Evolutionary conservation across 1,140 invertebrate species (phyloP).

Genomic region (Calliopsis andreniformis): DNA sequence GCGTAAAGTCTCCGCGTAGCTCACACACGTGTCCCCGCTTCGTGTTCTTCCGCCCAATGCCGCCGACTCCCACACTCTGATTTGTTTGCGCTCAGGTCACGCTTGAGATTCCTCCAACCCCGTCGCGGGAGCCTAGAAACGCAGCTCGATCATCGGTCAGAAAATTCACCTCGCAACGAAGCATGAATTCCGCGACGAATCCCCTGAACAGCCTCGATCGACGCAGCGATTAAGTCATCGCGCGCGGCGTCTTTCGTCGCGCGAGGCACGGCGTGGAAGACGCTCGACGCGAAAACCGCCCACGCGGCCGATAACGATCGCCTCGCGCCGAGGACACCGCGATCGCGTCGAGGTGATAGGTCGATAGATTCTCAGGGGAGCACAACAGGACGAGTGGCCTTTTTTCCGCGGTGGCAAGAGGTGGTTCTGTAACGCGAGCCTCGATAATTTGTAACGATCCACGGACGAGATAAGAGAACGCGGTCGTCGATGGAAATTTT

Average conservation of each 20-base stretch:
- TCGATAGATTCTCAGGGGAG: conserved; percentile 46
- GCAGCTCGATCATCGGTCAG: no score
- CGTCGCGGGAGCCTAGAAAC: background rate
- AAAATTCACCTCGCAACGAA: background rate
- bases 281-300: conserved; percentile 27
- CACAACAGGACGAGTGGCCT: background rate
- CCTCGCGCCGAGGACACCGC: conserved; percentile 34
- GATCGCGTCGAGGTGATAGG: conserved; percentile 34
- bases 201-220: background rate
- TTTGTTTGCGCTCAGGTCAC: conserved; percentile 32
- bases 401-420: conserved; percentile 13
- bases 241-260: background rate
- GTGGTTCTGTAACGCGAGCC: background rate
- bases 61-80: conserved; percentile 43
- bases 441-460: conserved; percentile 52
- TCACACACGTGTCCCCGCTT: conserved; percentile 19
- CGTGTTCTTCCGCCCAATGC: conserved; percentile 38
- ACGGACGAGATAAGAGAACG: conserved; percentile 10
- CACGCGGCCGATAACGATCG: conserved; percentile 43
- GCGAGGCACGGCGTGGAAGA: no score
- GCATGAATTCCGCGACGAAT: background rate
- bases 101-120: background rate
- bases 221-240: conserved; percentile 1
- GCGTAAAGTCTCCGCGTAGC: conserved; percentile 22
- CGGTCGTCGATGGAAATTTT: conserved; percentile 51